phyloP scores from a whole-genome alignment of 2,888 invertebrate species.

The Panzeria rudis region DNA sequence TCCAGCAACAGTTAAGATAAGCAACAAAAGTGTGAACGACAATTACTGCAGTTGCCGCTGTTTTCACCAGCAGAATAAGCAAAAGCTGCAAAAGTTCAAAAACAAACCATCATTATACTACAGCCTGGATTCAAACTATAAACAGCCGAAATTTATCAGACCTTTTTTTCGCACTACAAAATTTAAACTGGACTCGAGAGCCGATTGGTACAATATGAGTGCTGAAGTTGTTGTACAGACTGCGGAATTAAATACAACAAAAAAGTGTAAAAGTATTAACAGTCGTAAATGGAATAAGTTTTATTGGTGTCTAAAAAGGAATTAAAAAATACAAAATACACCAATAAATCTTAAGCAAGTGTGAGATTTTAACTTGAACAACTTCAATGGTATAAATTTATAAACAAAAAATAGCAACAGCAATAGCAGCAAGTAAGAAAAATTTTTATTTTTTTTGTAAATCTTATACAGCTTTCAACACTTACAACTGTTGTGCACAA shows the following conservation, averaged over 20 bases:
- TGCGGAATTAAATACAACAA: slow-evolving; percentile 69
- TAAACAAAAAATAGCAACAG: slow-evolving; percentile 12
- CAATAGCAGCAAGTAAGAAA: slow-evolving; percentile 10
- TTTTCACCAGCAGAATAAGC: slow-evolving; percentile 65
- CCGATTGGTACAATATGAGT: slow-evolving; percentile 5
- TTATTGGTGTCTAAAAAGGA: slow-evolving; percentile 71
- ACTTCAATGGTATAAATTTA: slow-evolving; percentile 46
- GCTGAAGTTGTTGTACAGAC: slow-evolving; percentile 19
- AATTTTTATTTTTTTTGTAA: slow-evolving; percentile 15
- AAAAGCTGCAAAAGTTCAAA: slow-evolving; percentile 74
- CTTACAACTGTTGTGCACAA: slow-evolving; percentile 66
- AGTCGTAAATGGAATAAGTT: slow-evolving; percentile 69
- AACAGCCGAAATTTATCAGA: slow-evolving; percentile 57
- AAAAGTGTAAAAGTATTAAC: slow-evolving; percentile 30
- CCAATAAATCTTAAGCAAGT: slow-evolving; percentile 71
- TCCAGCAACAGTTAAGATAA: slow-evolving; percentile 82
- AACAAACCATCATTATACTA: slow-evolving; percentile 71
- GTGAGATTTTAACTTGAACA: slow-evolving; percentile 68
- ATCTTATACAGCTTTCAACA: slow-evolving; percentile 39
- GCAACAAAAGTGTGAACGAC: slow-evolving; percentile 76
- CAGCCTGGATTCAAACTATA: slow-evolving; percentile 35
- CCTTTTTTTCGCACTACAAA: slow-evolving; percentile 28
- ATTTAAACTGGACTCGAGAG: slow-evolving; percentile 32
- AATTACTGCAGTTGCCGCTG: slow-evolving; percentile 72
- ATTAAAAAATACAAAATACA: slow-evolving; percentile 71